Evolutionary conservation across 2,113 vertebrate genomes (phyloP), one percentile per base, ranked within the genome.

Genomic region (Corydoras sp.): DNA sequence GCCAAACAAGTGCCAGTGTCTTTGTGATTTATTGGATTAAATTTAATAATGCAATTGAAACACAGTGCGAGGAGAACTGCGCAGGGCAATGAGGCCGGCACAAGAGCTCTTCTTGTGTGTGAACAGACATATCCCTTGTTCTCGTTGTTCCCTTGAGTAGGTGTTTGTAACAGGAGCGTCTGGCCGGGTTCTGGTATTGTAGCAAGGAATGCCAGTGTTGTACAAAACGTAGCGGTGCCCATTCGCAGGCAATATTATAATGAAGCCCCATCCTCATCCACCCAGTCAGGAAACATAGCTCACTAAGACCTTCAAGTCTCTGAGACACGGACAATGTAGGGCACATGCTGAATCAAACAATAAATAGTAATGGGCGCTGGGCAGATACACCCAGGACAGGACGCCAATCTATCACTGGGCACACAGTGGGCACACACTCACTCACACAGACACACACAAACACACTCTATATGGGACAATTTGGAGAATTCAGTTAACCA

Each of bases 141-240:
- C 63, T 56, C 35, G 35, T 43, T 5, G 35, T 4, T 43, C 35
- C 58, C 11, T 48, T 29, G 80, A 83, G 87, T 85, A 90, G 89
- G 90, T 89, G 89, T 90, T 86, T 83, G 78, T 81, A 83, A 83
- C 83, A 80, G 81, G 82, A 85, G 85, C 79, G 85, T 85, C 84
- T 82, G 85, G 81, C 78, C 77, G 63, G 74, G 79, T 82, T 82
- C 83, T 76, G 81, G 88, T 88, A 90, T 90, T 87, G 85, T 79
- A 62, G 73, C 68, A 32, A 80, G 88, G 90, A 90, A 89, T 90
- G 86, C 82, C 72, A 82, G 81, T 72, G 76, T 77, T 84, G 85
- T 83, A 85, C 76, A 84, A 76, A 81, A 84, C 83, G 81, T 78
- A 73, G 74, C 85, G 64, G 58, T 74, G 86, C 84, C 77, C 88